A percentile compares a stretch with the other conserved stretches of the same genome.
Conservation (phyloP, 2,888 invertebrate species). For the Lasioglossum leucozonium region DNA sequence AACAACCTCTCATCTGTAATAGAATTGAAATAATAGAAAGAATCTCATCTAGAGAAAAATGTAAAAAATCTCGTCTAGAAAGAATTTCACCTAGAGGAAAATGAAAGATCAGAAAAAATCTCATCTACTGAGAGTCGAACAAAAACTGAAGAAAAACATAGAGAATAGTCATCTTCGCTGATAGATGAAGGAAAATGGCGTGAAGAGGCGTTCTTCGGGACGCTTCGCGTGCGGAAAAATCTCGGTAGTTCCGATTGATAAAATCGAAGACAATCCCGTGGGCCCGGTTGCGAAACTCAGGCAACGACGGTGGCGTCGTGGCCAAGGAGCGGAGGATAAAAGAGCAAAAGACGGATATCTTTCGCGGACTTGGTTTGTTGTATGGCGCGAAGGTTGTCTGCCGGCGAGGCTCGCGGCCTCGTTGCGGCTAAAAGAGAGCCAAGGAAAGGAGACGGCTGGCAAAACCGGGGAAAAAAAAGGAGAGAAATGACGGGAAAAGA, state of each 20-base stretch:
- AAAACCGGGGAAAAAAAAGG: conserved; percentile 46
- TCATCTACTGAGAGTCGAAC: background rate
- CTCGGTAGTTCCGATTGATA: background rate
- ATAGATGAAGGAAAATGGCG: background rate
- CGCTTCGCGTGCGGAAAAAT: background rate
- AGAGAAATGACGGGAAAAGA: conserved; percentile 72
- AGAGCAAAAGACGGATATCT: conserved; percentile 69
- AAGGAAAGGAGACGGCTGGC: conserved; percentile 66
- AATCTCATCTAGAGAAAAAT: background rate
- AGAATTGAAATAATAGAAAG: too few species aligned
- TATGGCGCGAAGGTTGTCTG: conserved; percentile 81
- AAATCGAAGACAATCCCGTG: background rate
- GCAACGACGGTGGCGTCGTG: conserved; percentile 27
- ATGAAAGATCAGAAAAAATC: background rate
- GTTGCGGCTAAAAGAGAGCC: conserved; percentile 76
- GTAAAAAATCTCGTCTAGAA: background rate
- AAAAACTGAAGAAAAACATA: background rate
- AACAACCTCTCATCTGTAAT: too few species aligned
- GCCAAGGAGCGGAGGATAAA: conserved; percentile 43
- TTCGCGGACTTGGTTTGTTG: conserved; percentile 61
- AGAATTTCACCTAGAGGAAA: background rate
- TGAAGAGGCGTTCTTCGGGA: background rate
- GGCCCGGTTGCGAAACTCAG: conserved; percentile 25
- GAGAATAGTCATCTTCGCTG: background rate
- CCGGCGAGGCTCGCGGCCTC: conserved; percentile 80